A percentile compares a stretch with the other conserved stretches of the same genome.
These are phyloP conservation scores for Axinella damicornis DNA, from an alignment of 37 sponge, comb jelly and placozoan genomes.

Conservation along the genomic window DNA sequence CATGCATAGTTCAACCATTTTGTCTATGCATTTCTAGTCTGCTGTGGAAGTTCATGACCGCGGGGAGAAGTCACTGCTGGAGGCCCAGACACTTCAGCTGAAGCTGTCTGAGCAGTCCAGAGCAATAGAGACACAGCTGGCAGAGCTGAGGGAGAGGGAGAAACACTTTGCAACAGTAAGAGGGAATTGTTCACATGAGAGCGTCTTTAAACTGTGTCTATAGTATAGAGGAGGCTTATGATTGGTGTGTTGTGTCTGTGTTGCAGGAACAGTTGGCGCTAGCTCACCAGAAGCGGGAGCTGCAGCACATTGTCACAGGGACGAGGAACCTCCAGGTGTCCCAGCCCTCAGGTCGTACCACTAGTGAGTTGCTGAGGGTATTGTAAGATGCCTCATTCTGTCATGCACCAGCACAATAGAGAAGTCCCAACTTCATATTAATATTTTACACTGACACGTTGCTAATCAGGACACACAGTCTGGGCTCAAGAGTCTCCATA, in stretches of 20 bases:
- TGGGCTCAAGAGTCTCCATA: too few species aligned
- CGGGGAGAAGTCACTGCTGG: slow-evolving; percentile 43
- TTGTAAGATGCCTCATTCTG: too few species aligned
- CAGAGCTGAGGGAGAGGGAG: slow-evolving; percentile 47
- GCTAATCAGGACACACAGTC: too few species aligned
- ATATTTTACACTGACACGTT: too few species aligned
- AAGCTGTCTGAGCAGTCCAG: slow-evolving; percentile 13
- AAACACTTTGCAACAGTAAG: slow-evolving; percentile 35
- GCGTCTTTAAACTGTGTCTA: background rate
- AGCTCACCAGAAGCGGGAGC: slow-evolving; percentile 29
- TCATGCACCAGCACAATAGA: too few species aligned
- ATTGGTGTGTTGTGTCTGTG: too few species aligned
- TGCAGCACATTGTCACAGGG: background rate
- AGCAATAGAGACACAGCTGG: slow-evolving; percentile 1
- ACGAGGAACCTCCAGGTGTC: too few species aligned
- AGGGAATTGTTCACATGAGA: background rate
- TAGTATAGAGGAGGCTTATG: too few species aligned
- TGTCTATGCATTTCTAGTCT: slow-evolving; percentile 16
- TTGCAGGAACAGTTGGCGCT: slow-evolving; percentile 47
- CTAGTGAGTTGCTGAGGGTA: too few species aligned
- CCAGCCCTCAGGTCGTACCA: too few species aligned
- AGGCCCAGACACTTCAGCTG: slow-evolving; percentile 19
- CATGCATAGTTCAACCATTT: too few species aligned
- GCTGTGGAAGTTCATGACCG: slow-evolving; percentile 32
- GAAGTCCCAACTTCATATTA: too few species aligned